phyloP scores from a whole-genome alignment of 2,113 vertebrate species.

The Psilopsiagon aymara region DNA sequence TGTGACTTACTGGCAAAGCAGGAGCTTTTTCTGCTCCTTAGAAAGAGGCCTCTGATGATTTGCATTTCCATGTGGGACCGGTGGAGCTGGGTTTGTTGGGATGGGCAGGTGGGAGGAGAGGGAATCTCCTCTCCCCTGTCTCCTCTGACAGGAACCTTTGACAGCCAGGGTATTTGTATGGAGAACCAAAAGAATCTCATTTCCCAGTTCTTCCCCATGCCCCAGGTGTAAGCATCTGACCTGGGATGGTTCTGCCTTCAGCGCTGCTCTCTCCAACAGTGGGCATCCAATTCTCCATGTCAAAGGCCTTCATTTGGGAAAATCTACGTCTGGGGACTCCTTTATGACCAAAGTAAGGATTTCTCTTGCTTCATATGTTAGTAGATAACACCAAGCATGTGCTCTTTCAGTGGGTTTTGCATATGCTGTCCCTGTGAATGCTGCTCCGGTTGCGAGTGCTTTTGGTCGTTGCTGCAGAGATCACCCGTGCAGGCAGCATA shows the following conservation, averaged over 20 bases:
- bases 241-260: background rate
- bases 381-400: fast-evolving
- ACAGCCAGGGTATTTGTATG: background rate
- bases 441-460: no score
- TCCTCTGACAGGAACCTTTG: background rate
- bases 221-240: background rate
- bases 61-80: background rate
- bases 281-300: background rate
- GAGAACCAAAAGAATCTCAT: no score
- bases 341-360: background rate
- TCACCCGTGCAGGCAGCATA: fast-evolving
- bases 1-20: background rate
- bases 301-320: background rate
- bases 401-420: fast-evolving
- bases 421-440: fast-evolving
- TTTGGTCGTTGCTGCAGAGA: background rate
- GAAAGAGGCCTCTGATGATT: background rate
- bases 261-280: background rate
- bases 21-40: background rate
- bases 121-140: background rate
- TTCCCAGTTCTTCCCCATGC: fast-evolving
- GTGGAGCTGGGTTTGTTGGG: background rate
- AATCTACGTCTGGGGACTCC: background rate
- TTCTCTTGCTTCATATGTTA: fast-evolving
- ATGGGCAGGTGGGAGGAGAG: background rate